phyloP scores from a whole-genome alignment of 53 echinoderm and acorn worm species.

The Echinometra lucunter region DNA sequence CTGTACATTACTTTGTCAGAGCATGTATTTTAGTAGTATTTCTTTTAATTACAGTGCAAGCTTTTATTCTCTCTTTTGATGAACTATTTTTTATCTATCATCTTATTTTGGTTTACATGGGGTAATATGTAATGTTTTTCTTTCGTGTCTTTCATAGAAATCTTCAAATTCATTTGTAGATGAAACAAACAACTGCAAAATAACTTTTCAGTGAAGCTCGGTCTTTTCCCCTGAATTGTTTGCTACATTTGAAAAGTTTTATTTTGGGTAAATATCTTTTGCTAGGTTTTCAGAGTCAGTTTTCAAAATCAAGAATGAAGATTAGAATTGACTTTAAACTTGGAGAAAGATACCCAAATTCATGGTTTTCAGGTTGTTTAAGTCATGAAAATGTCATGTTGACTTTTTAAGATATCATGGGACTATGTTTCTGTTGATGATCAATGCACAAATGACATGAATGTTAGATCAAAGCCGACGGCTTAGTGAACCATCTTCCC shows the following conservation, averaged over 20 bases:
- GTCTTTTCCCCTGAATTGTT: background rate
- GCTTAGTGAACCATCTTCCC: background rate
- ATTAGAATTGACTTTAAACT: too few relatives aligned
- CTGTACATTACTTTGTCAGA: background rate
- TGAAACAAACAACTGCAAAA: background rate
- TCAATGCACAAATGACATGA: slow-evolving; percentile 6
- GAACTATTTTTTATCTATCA: background rate
- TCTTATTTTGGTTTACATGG: background rate
- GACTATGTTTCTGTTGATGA: background rate
- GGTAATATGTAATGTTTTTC: background rate
- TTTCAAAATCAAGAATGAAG: background rate
- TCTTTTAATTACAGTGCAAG: background rate
- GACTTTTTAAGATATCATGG: background rate
- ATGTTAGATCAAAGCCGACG: background rate
- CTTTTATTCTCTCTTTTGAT: background rate
- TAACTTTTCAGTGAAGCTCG: background rate
- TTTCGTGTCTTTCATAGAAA: background rate
- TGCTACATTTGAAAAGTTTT: background rate
- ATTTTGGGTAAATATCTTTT: background rate
- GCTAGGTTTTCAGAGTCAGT: background rate
- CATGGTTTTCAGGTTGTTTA: background rate
- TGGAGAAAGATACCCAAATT: background rate
- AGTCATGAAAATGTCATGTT: background rate
- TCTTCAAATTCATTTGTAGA: background rate
- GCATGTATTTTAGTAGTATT: background rate